Percentiles rank a stretch among this genome's conserved stretches.
Evolutionary conservation across 2,113 vertebrate species (phyloP).

Genomic region (Hypocryptadius cinnamomeus): DNA sequence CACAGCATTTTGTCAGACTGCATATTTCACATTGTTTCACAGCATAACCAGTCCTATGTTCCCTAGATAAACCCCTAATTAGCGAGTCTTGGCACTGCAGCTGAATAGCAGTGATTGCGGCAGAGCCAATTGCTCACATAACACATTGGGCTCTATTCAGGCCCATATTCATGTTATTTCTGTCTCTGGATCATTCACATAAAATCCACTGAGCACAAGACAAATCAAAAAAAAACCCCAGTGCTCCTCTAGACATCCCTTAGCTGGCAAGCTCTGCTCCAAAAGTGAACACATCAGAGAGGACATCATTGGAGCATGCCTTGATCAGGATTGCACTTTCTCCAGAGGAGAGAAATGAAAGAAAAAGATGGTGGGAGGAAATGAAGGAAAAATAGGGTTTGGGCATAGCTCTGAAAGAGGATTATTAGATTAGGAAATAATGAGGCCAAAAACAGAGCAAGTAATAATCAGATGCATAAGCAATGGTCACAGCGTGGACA

Average conservation of each 20-base stretch:
- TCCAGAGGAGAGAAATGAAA: neutral
- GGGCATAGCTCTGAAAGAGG: neutral
- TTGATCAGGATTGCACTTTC: neutral
- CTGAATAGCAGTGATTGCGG: constrained; percentile 25
- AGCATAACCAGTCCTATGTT: neutral
- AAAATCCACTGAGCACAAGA: neutral
- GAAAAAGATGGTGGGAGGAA: no score
- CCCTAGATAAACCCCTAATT: constrained; percentile 45
- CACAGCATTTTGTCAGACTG: neutral
- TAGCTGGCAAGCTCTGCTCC: neutral
- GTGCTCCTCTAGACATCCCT: neutral
- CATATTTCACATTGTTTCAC: constrained; percentile 15
- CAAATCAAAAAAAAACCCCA: neutral
- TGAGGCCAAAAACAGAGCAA: neutral
- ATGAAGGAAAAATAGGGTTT: neutral
- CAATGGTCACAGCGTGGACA: neutral
- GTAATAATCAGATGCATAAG: neutral
- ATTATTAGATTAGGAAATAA: constrained; percentile 5
- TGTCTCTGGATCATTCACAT: constrained; percentile 4
- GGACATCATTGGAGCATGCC: neutral
- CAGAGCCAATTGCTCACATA: neutral
- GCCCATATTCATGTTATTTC: constrained; percentile 3
- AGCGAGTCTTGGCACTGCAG: neutral
- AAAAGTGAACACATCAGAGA: neutral
- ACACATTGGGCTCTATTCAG: constrained; percentile 14